These are phyloP conservation scores for Rhinatrema bivittatum DNA, from an alignment of 2,797 vertebrate species.

Conservation along the genomic window DNA sequence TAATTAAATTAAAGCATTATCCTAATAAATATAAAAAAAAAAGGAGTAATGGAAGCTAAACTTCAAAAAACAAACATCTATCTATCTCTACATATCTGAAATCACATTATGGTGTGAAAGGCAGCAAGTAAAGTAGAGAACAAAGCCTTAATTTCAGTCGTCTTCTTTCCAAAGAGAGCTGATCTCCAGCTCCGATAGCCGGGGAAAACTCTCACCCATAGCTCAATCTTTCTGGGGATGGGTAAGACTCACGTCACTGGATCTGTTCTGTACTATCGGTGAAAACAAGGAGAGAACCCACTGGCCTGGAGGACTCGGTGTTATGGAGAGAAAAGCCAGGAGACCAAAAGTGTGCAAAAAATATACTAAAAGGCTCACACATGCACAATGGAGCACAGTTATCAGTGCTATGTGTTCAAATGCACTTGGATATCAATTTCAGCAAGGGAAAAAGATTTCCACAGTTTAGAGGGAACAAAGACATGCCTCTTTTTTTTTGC, in stretches of 20 bases:
- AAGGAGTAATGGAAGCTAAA: slow-evolving; percentile 51
- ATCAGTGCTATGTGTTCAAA: slow-evolving; percentile 34
- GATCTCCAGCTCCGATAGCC: too few relatives aligned
- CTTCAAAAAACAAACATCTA: slow-evolving; percentile 51
- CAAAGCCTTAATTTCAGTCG: too few relatives aligned
- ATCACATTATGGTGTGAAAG: slow-evolving; percentile 64
- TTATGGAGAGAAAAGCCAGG: slow-evolving; percentile 29
- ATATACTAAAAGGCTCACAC: too few relatives aligned
- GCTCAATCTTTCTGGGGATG: too few relatives aligned
- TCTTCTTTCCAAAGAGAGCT: too few relatives aligned
- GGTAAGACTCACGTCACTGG: too few relatives aligned
- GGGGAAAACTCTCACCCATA: too few relatives aligned
- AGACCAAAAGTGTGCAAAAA: slow-evolving; percentile 41
- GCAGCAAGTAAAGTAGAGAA: slow-evolving; percentile 55
- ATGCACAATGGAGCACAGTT: too few relatives aligned
- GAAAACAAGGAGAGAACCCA: too few relatives aligned
- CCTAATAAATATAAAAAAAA: slow-evolving; percentile 70
- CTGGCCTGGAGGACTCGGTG: slow-evolving; percentile 39
- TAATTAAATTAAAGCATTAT: slow-evolving; percentile 68
- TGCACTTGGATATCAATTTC: slow-evolving; percentile 21
- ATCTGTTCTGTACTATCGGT: too few relatives aligned
- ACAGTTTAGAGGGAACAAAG: slow-evolving; percentile 2
- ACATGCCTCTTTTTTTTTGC: slow-evolving; percentile 32
- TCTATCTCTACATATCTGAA: slow-evolving; percentile 40
- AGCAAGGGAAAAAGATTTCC: too few relatives aligned